These are phyloP conservation scores for Dendroctonus ponderosae DNA, from an alignment of 1,140 invertebrate species.

Conservation along the genomic window DNA sequence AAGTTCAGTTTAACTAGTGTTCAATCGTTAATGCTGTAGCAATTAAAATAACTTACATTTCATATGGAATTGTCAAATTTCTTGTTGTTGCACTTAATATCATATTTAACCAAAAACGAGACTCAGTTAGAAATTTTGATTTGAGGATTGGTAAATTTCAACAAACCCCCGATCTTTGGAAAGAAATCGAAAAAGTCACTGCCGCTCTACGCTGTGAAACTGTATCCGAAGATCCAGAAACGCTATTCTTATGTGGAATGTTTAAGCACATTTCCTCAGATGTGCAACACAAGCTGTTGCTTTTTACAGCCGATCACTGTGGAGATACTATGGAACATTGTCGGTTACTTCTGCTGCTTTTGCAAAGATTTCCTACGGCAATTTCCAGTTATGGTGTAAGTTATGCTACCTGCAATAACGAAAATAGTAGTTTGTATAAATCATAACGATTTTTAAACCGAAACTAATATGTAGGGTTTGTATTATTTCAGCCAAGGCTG, in stretches of 20 bases:
- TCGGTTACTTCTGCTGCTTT: slow-evolving; percentile 70
- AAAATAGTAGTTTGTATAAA: background rate
- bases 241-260: slow-evolving; percentile 56
- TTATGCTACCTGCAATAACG: background rate
- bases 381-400: slow-evolving; percentile 72
- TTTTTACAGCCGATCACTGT: slow-evolving; percentile 80
- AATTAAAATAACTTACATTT: background rate
- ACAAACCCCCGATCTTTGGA: slow-evolving; percentile 64
- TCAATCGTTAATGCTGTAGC: too few species aligned
- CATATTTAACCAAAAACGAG: background rate
- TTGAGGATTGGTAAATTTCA: slow-evolving; percentile 51
- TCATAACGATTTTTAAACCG: slow-evolving; percentile 7
- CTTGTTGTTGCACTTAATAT: background rate
- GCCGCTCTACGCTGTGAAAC: slow-evolving; percentile 64
- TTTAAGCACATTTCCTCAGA: slow-evolving; percentile 56
- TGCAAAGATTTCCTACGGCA: slow-evolving; percentile 80
- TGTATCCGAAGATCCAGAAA: slow-evolving; percentile 56
- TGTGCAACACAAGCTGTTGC: slow-evolving; percentile 71
- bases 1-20: background rate
- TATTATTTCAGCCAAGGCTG: slow-evolving; percentile 57
- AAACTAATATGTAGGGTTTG: slow-evolving; percentile 27
- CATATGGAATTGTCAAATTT: background rate
- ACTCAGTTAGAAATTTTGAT: background rate
- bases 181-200: slow-evolving; percentile 77
- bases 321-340: slow-evolving; percentile 87